Evolutionary conservation across 2,888 invertebrate genomes (phyloP), one percentile per base, ranked within the genome.

Genomic region (Dryocosmus kuriphilus): DNA sequence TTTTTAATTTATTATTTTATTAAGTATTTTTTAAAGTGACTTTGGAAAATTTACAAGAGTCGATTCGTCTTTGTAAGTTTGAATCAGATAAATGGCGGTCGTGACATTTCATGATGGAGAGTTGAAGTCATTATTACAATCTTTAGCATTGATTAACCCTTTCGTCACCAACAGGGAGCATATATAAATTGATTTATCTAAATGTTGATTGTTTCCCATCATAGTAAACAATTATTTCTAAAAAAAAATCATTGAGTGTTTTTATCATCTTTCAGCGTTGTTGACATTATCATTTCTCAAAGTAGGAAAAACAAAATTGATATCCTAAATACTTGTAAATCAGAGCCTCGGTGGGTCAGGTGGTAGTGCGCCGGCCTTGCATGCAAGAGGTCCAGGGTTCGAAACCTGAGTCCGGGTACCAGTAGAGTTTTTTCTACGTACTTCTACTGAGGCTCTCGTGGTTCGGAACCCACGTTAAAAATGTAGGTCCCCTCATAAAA

Each of bases 61-160:
- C 24, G 9, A 24, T 57, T 57, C 57, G 22, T 9, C 11, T 51
- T 19, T n/a, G 8, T 57, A 57, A 57, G 22, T 57, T 57, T 24
- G 57, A 57, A 57, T 57, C 57, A 57, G 57, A 57, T 57, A 57
- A 24, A 9, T 24, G 22, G 57, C 11, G 57, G 57, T 57, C n/a
- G 24, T 57, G 57, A 8, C 57, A 57, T 57, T 57, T 22, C 57
- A 57, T 57, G 57, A 57, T 24, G 11, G 11, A 14, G 57, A 57
- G 14, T 24, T 57, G 24, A 24, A 57, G 14, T 57, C 57, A 57
- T 57, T 57, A 57, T 24, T 57, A 14, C 14, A 57, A 24, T 57
- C 24, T 57, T 57, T 11, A 24, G 57, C 24, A 57, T 57, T 57
- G 57, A 24, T 24, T 24, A n/a, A 57, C 24, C 57, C 57, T 24